These are phyloP conservation scores for Neogale vison DNA, from an alignment of 2,113 vertebrate species.

Conservation along the genomic window DNA sequence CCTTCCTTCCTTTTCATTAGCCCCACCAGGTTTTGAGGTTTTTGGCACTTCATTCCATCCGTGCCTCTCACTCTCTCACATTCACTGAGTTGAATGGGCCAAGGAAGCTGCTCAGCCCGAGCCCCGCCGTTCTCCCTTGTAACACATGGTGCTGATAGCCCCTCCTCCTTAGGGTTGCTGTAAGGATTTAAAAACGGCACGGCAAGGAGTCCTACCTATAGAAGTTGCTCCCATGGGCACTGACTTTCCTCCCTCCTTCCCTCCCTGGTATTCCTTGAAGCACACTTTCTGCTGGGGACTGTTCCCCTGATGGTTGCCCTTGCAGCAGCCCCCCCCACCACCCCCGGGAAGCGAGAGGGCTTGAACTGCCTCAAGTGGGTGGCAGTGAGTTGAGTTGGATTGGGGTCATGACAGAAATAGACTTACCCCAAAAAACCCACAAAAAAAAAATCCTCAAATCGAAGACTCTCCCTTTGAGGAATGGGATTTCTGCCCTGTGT, in stretches of 20 bases:
- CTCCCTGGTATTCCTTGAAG: background rate
- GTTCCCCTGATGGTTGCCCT: slow-evolving; percentile 62
- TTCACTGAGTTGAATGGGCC: background rate
- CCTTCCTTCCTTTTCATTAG: background rate
- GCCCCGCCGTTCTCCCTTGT: background rate
- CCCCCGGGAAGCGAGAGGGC: slow-evolving; percentile 10
- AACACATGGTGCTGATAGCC: background rate
- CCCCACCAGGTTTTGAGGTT: background rate
- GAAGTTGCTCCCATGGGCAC: background rate
- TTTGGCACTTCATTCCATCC: background rate
- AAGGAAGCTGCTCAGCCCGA: background rate
- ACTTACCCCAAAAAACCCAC: background rate
- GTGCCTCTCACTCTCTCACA: background rate
- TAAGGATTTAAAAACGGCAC: background rate
- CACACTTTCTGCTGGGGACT: background rate
- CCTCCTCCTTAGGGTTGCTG: background rate
- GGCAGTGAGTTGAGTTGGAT: slow-evolving; percentile 43
- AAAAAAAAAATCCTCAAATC: background rate
- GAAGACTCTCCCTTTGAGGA: background rate
- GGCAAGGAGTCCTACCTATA: background rate
- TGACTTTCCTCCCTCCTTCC: no score
- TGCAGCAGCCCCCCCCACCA: background rate
- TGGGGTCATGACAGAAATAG: slow-evolving; percentile 65
- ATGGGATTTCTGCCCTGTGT: background rate
- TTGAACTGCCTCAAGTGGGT: slow-evolving; percentile 48